Base-by-base conservation (phyloP, 2,113 vertebrate species). In the Theristicus caerulescens region DNA sequence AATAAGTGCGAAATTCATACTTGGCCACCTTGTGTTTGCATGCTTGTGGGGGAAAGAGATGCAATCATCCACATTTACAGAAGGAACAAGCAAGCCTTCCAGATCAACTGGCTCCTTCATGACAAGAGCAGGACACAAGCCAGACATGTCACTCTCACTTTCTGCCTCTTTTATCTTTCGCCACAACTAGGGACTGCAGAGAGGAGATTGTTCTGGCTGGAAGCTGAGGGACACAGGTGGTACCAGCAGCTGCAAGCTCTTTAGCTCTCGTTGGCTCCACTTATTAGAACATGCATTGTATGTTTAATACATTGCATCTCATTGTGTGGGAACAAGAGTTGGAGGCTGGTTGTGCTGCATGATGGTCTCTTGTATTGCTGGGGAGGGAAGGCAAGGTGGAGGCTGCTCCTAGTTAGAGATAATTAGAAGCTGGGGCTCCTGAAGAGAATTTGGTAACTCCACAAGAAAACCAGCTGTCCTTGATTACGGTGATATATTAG, bases 181-280 rank as follows among this genome's bases (percentile, higher is more conserved):
- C 89, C 94, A 96, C 95, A 96, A 96, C 95, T 83, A 96, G 91
- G 82, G 93, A 88, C 94, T 96, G 94, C 82, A 95, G 91, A 93
- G 78, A 93, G 83, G 94, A 95, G 91, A 97, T 94, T 93, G 92
- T 94, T 97, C 95, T 97, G 95, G 97, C 97, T 97, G 94, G 91
- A 97, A 97, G 81, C 58, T 16, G 92, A 94, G 90, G 94, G 97
- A 96, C 97, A 96, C 96, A 97, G 96, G 97, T 97, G 96, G 96
- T 94, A 97, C 88, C 93, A 93, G 94, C 96, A 97, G 95, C 97
- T 97, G 96, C 96, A 97, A 96, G 96, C 94, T 97, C 93, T 96
- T 97, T 89, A 94, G 85, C 80, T 96, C 85, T 95, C 1, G 17
- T 95, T 97, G 93, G 95, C 95, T 96, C 46, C 89, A 72, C 71